phyloP scores from a whole-genome alignment of 2,888 invertebrate species.

The Cybosia mesomella region DNA sequence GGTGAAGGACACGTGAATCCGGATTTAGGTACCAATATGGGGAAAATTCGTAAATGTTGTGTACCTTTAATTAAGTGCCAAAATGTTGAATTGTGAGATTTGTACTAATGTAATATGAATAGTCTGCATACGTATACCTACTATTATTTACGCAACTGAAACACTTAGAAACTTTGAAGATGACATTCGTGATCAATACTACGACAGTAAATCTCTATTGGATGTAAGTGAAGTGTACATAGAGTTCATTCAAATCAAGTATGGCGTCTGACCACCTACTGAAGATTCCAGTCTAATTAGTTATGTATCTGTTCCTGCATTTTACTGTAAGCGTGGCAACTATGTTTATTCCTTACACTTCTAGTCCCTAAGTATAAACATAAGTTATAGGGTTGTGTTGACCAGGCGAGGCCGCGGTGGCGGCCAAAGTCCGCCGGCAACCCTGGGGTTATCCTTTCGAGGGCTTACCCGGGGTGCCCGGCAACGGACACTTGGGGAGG shows the following conservation, averaged over 20 bases:
- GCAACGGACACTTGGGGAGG: too few species aligned
- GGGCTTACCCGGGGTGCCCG: too few species aligned
- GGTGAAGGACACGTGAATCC: background rate
- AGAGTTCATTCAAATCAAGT: background rate
- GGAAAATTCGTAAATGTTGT: background rate
- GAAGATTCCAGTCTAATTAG: background rate
- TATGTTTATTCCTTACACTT: background rate
- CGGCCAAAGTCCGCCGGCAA: too few species aligned
- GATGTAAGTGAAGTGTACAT: background rate
- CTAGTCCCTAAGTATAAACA: background rate
- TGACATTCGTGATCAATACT: background rate
- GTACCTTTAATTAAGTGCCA: background rate
- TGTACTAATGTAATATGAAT: background rate
- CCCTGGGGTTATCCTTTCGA: too few species aligned
- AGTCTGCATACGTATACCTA: too few species aligned
- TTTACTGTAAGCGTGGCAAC: background rate
- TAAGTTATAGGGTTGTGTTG: too few species aligned
- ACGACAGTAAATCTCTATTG: background rate
- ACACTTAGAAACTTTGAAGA: background rate
- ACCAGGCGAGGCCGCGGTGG: too few species aligned
- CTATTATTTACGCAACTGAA: too few species aligned
- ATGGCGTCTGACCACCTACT: background rate
- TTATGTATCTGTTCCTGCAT: slow-evolving; percentile 1
- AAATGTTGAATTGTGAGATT: background rate
- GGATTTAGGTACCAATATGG: slow-evolving; percentile 1